Base-by-base conservation (phyloP, 1,140 invertebrate species). In the Magallana angulata region DNA sequence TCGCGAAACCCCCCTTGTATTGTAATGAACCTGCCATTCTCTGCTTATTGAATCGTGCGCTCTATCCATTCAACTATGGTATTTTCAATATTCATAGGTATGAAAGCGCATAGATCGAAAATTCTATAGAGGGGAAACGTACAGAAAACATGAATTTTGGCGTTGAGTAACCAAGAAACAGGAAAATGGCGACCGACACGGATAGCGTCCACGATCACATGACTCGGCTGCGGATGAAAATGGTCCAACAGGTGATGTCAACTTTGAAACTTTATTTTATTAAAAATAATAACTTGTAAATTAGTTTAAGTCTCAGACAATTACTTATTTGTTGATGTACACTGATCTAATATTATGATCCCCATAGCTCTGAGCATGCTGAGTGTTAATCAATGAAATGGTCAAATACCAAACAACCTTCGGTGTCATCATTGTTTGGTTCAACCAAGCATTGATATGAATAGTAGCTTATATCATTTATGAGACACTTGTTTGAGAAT, bases 161-260 rank as follows among this genome's bases (percentile, higher is more conserved):
- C 81, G 24, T 82, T 57, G 85, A 82, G 85, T 87, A 36, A 36
- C 85, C 56, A 82, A 62, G 85, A 64, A 48, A 60, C 58, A 80
- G 62, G n/a, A 92, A 90, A 86, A 93, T 92, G 91, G 91, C 91
- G 58, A 91, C 92, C 9, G 92, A 93, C 82, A 92, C 91, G 30
- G 92, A 93, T 71, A 93, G 92, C 86, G 92, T 93, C 60, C 90
- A 92, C 24, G 91, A 93, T 81, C 90, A 91, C 56, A 91, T 93
- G 92, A 92, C 91, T 16, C 81, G 91, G 58, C 85, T 93, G 6
- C 90, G 92, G 60, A 92, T 93, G 93, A 91, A 90, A 84, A 91
- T 93, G 91, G 91, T 93, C 8, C 92, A 93, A 89, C 93, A 93
- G 91, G 93, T 93, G 90, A 86, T 71, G 30, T 84, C 30, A 62